Evolutionary conservation across 2,888 invertebrate species (phyloP), one percentile per base, ranked within the genome.

Genomic region (Euzetes globulus): DNA sequence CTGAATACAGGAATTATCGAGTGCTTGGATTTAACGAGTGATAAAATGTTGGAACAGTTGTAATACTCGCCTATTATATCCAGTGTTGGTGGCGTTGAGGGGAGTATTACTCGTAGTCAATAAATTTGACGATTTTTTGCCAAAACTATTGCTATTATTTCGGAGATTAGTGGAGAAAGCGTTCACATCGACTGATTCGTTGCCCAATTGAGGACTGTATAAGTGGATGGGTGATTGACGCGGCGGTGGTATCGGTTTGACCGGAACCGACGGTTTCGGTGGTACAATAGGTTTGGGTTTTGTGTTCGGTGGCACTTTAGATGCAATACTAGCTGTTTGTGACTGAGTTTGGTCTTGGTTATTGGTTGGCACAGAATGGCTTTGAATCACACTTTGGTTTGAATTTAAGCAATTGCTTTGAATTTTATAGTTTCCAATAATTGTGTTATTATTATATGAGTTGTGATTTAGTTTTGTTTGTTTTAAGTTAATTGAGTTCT

Each of bases 281-380:
- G 82, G 84, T 71, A 89, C 86, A 22, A 88, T 87, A 70, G 93
- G 94, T 84, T 93, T 94, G 13, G 91, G 91, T 76, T 91, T 71
- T 3, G 70, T 72, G 2, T 75, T 72, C 77, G 41, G 65, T 65
- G 65, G 65, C 65, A 65, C 65, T 65, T 65, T 65, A 17, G 65
- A 65, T n/a, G 37, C 11, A 33, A n/a, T 33, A 37, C 33, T 63
- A 63, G 9, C 15, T 29, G 15, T 9, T 65, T 65, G 65, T 65
- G 65, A 65, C 37, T 65, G 65, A n/a, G 37, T 65, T 65, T 65
- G 33, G 33, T 11, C 37, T n/a, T 13, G 33, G 41, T 9, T 65
- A 58, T 25, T 19, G 25, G 37, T 65, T 65, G 65, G 65, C 65
- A 65, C 65, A 37, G n/a, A 37, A n/a, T 65, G 41, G 65, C 37